Base-by-base conservation (phyloP, 2,888 invertebrate species). In the Amaurobius ferox region DNA sequence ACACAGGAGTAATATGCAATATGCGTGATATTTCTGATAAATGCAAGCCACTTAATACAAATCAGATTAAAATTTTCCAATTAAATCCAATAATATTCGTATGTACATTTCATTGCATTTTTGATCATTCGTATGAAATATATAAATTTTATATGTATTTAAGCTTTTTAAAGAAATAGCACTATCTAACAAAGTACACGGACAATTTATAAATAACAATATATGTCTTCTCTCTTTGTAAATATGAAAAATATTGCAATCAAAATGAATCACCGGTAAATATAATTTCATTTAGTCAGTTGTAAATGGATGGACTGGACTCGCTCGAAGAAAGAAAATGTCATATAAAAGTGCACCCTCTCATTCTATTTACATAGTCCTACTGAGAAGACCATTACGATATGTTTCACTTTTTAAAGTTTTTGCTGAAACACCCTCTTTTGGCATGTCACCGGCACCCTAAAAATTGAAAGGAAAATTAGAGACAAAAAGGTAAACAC, bases 391-490 rank as follows among this genome's bases (percentile, higher is more conserved):
- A 19, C 68, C 80, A 78, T 40, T 87, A 44, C 81, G 79, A 62
- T 77, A 76, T 39, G 76, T 71, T 55, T 87, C 77, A 39, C 40
- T 79, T 74, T 87, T 87, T 40, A 77, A 62, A 55, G 83, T 71
- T 55, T 70, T 87, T 19, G 87, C 81, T 32, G 87, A 87, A 28
- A 87, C 70, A 9, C 87, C 83, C 79, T 87, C 87, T 79, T 83
- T 87, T n/a, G 87, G 87, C 79, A 87, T 62, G 39, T 87, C 87
- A 30, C 87, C 87, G 64, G 80, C 40, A 32, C 87, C 87, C 87
- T 87, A 71, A n/a, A 35, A 70, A n/a, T n/a, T n/a, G n/a, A n/a
- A n/a, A 48, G 16, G n/a, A 16, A 44, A 2, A 44, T 11, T 9
- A 35, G 9, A 35, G 35, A n/a, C n/a, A n/a, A n/a, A n/a, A n/a